These are phyloP conservation scores for Chrysemys picta DNA, from an alignment of 2,113 vertebrate genomes.

Conservation along the genomic window DNA sequence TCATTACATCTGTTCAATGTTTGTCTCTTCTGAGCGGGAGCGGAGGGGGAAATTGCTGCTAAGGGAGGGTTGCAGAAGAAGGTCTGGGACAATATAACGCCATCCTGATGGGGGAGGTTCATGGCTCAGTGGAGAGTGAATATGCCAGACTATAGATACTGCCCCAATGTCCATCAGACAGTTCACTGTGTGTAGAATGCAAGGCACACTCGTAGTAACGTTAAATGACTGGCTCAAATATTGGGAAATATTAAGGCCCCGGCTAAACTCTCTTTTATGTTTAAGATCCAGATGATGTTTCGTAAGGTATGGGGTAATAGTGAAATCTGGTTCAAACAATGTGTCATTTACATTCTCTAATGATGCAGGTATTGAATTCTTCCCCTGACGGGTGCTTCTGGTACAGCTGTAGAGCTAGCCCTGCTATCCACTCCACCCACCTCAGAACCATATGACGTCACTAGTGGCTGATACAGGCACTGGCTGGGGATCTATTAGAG, in stretches of 20 bases:
- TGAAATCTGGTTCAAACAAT: neutral
- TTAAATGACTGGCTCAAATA: neutral
- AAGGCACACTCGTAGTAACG: no score
- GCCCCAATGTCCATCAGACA: neutral
- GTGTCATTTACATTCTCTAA: neutral
- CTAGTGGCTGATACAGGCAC: rapidly evolving
- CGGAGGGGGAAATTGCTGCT: neutral
- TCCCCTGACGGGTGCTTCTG: neutral
- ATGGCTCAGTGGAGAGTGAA: neutral
- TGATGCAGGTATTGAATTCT: neutral
- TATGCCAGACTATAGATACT: neutral
- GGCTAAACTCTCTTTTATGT: neutral
- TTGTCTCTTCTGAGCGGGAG: neutral
- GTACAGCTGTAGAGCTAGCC: neutral
- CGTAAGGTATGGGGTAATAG: neutral
- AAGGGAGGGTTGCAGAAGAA: neutral
- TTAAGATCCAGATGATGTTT: neutral
- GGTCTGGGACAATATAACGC: neutral
- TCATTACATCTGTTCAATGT: neutral
- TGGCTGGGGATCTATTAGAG: neutral
- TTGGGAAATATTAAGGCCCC: neutral
- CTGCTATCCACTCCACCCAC: neutral
- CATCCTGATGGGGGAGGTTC: neutral
- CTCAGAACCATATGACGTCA: neutral
- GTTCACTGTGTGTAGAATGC: neutral